Percentiles rank a stretch among this genome's conserved stretches.
phyloP scores from a whole-genome alignment of 2,888 invertebrate genomes.

The Chalcis sispes region DNA sequence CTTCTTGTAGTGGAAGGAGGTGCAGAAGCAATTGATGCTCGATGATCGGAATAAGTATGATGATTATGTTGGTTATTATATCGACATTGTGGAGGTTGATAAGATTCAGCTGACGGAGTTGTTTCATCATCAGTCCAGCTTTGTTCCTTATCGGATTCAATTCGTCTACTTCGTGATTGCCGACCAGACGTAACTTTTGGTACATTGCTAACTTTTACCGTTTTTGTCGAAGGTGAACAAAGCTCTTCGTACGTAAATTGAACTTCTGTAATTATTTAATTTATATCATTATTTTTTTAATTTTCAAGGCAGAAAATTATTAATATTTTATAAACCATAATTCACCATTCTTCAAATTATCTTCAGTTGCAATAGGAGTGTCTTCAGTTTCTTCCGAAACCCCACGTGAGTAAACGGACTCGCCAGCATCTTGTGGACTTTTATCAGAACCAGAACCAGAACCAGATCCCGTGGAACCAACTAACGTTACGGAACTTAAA shows the following conservation, averaged over 20 bases:
- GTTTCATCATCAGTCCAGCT: conserved; percentile 62
- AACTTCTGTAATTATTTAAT: conserved; percentile 47
- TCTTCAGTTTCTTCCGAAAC: conserved; percentile 66
- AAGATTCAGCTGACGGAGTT: conserved; percentile 47
- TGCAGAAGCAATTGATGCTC: conserved; percentile 69
- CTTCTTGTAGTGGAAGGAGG: conserved; percentile 66
- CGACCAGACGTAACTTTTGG: conserved; percentile 51
- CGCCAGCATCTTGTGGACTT: conserved; percentile 67
- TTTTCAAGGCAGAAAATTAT: too few relatives aligned
- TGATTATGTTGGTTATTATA: conserved; percentile 53
- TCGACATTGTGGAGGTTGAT: conserved; percentile 53
- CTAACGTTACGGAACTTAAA: conserved; percentile 84
- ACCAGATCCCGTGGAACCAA: conserved; percentile 80
- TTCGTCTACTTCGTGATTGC: conserved; percentile 50
- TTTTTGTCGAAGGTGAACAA: conserved; percentile 43
- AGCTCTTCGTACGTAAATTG: conserved; percentile 58
- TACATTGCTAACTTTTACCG: conserved; percentile 19
- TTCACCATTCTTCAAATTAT: conserved; percentile 62
- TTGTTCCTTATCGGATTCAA: conserved; percentile 63
- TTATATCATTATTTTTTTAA: conserved; percentile 40
- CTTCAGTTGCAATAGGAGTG: conserved; percentile 62
- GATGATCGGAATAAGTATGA: conserved; percentile 60
- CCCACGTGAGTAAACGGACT: conserved; percentile 62
- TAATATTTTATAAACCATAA: neutral
- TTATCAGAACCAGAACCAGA: conserved; percentile 71